Conservation (phyloP, 2,113 vertebrate genomes). For the Lagopus leucura region DNA sequence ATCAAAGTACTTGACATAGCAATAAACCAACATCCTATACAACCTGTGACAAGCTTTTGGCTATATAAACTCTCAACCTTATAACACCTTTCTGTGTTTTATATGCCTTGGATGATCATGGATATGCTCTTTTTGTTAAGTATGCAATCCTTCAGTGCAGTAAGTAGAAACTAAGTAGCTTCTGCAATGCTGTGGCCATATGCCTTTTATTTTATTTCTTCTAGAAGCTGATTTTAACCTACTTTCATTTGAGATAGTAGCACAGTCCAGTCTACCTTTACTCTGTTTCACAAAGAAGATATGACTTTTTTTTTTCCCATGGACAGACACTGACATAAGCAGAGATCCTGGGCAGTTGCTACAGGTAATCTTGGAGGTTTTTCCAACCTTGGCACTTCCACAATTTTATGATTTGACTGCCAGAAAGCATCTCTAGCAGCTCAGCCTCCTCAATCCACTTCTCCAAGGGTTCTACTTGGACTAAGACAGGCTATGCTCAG, state of each 20-base stretch:
- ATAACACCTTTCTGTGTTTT: not conserved
- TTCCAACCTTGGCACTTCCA: no score
- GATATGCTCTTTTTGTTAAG: not conserved
- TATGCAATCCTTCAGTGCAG: rapidly evolving
- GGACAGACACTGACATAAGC: not conserved
- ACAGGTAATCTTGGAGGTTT: no score
- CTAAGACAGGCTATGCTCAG: not conserved
- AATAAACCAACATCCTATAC: not conserved
- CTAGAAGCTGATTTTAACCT: not conserved
- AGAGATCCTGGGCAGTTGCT: not conserved
- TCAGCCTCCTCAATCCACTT: not conserved
- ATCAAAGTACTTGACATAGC: not conserved
- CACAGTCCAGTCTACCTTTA: not conserved
- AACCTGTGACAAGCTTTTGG: not conserved
- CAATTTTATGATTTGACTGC: not conserved
- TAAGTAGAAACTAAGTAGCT: not conserved
- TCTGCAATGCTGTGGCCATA: not conserved
- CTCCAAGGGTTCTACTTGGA: not conserved
- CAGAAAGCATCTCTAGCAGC: not conserved
- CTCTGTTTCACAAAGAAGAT: not conserved
- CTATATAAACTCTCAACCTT: not conserved
- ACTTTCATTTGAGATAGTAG: not conserved
- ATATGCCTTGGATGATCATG: not conserved
- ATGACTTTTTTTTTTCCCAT: not conserved
- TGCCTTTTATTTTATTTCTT: not conserved